These are phyloP conservation scores for Myripristis jacobus DNA, from an alignment of 2,797 vertebrate species.

Conservation along the genomic window DNA sequence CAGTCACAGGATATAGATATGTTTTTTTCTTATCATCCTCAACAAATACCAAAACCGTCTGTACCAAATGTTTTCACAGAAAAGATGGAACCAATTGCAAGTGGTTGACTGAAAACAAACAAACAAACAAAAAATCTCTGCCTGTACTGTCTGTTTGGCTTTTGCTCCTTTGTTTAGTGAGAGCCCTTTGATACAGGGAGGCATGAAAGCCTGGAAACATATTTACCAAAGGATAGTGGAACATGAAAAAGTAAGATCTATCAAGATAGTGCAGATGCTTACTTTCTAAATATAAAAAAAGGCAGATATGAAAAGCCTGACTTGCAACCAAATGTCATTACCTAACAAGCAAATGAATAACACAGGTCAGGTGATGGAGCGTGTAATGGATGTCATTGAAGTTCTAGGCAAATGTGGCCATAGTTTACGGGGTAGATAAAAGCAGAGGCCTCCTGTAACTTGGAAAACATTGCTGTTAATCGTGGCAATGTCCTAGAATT, in stretches of 20 bases:
- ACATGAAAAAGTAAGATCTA: constrained; percentile 31
- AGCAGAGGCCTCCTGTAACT: background rate
- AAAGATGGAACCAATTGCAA: too few species aligned
- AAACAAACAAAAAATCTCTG: too few species aligned
- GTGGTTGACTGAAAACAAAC: constrained; percentile 33
- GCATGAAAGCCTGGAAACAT: constrained; percentile 21
- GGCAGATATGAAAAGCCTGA: constrained; percentile 25
- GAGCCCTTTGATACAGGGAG: constrained; percentile 33
- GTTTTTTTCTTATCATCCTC: too few species aligned
- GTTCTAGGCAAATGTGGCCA: constrained; percentile 53
- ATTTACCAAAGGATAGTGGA: constrained; percentile 8
- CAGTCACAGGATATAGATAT: too few species aligned
- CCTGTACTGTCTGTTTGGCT: constrained; percentile 42
- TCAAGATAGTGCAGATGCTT: constrained; percentile 50
- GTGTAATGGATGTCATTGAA: constrained; percentile 42
- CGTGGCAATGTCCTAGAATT: constrained; percentile 1
- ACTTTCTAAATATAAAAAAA: constrained; percentile 25
- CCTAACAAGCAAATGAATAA: constrained; percentile 35
- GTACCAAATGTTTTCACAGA: too few species aligned
- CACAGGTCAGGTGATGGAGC: constrained; percentile 38
- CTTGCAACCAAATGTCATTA: constrained; percentile 36
- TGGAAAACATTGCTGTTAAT: constrained; percentile 10
- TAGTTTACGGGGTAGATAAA: constrained; percentile 33
- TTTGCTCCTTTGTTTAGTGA: constrained; percentile 8
- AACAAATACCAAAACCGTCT: too few species aligned